Conservation (phyloP, 2,113 vertebrate species). For the Gnathochromis pfefferi region DNA sequence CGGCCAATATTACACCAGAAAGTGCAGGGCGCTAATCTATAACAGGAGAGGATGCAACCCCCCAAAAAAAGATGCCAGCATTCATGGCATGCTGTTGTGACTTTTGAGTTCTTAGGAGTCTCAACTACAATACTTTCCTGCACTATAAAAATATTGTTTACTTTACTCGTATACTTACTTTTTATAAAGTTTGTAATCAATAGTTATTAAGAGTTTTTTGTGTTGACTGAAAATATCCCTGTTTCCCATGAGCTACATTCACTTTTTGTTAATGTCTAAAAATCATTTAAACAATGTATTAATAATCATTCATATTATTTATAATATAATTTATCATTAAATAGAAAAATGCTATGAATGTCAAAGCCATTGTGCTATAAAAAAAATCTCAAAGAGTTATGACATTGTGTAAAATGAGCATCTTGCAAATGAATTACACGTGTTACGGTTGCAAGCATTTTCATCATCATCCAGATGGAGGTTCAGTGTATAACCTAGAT, state of each 20-base stretch:
- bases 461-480: constrained; percentile 11
- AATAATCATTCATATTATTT: background rate
- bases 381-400: background rate
- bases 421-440: constrained; percentile 8
- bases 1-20: background rate
- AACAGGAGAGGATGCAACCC: background rate
- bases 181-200: background rate
- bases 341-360: background rate
- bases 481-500: constrained; percentile 6
- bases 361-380: background rate
- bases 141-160: background rate
- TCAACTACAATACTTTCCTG: background rate
- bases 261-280: background rate
- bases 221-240: background rate
- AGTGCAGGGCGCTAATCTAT: background rate
- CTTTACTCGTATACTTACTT: background rate
- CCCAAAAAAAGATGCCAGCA: background rate
- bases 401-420: constrained; percentile 16
- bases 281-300: background rate
- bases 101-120: background rate
- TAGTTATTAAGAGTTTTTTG: background rate
- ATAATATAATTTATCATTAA: background rate
- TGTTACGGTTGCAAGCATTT: constrained; percentile 11
- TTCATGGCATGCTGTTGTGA: background rate
- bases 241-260: background rate